Percentiles rank a stretch among this genome's conserved stretches.
phyloP scores from a whole-genome alignment of 1,140 invertebrate species.

The Calosoma granatense region DNA sequence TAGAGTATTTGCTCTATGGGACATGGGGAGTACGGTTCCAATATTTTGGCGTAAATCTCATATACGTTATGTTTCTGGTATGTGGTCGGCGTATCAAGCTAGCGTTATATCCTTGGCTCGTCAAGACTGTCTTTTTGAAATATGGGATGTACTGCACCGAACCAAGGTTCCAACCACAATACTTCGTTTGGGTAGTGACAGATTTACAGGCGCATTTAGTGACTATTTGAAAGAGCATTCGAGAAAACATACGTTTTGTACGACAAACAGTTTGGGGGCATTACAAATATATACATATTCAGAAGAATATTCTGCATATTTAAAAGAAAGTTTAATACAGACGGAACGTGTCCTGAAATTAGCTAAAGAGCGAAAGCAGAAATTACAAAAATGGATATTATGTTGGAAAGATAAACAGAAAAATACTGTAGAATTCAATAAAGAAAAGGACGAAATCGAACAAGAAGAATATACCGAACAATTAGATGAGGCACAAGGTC shows the following conservation, averaged over 20 bases:
- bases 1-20: constrained; percentile 49
- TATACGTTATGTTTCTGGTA: constrained; percentile 39
- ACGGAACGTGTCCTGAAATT: too few species aligned
- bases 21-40: constrained; percentile 36
- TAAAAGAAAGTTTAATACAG: too few species aligned
- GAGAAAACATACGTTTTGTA: neutral
- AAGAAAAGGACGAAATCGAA: too few species aligned
- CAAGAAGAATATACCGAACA: too few species aligned
- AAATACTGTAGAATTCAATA: too few species aligned
- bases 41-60: constrained; percentile 42
- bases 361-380: too few species aligned
- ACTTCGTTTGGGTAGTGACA: constrained; percentile 30
- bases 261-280: neutral
- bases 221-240: constrained; percentile 27
- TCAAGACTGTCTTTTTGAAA: constrained; percentile 43
- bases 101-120: constrained; percentile 40
- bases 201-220: constrained; percentile 31
- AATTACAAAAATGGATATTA: too few species aligned
- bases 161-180: constrained; percentile 28
- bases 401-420: too few species aligned
- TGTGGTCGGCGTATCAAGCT: constrained; percentile 39
- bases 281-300: neutral
- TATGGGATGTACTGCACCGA: constrained; percentile 44
- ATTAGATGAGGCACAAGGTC: too few species aligned
- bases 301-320: neutral